Evolutionary conservation across 2,888 invertebrate genomes (phyloP).

Genomic region (Cephus runcator): DNA sequence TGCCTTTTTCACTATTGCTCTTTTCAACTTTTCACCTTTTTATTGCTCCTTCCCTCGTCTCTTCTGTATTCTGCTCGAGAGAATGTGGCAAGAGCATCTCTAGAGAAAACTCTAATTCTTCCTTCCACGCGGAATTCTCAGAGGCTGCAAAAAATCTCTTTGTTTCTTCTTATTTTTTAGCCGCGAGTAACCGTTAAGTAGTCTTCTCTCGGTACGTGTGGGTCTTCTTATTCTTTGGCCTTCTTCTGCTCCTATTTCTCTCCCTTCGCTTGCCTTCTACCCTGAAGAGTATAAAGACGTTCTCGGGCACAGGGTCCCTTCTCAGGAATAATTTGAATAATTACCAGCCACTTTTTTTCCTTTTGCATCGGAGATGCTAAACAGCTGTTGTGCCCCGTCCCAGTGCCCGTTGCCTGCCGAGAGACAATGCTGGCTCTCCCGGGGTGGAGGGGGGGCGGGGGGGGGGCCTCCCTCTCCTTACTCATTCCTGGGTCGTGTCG

Average conservation of each 20-base stretch:
- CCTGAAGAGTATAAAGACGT: not conserved
- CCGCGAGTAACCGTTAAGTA: too few species aligned
- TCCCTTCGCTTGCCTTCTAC: slow-evolving; percentile 9
- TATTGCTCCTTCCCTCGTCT: too few species aligned
- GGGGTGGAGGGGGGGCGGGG: too few species aligned
- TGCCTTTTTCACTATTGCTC: not conserved
- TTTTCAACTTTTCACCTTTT: too few species aligned
- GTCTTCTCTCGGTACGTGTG: too few species aligned
- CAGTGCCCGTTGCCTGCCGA: slow-evolving; percentile 21
- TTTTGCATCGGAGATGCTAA: slow-evolving; percentile 44
- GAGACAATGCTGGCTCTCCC: slow-evolving; percentile 39
- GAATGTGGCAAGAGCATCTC: too few species aligned
- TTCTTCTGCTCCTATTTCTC: slow-evolving; percentile 9
- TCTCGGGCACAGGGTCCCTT: slow-evolving; percentile 23
- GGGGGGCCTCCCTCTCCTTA: not conserved
- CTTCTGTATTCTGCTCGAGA: too few species aligned
- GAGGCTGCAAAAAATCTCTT: too few species aligned
- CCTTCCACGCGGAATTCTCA: too few species aligned
- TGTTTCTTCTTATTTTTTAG: too few species aligned
- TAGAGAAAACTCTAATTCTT: too few species aligned
- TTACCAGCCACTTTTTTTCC: slow-evolving; percentile 47
- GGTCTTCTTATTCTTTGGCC: not conserved
- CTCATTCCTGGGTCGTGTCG: not conserved
- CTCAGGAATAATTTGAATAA: slow-evolving; percentile 55
- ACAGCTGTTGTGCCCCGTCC: slow-evolving; percentile 48